Percentiles rank a stretch among this genome's conserved stretches.
phyloP scores from a whole-genome alignment of 2,888 invertebrate genomes.

The Spilosoma lubricipeda region DNA sequence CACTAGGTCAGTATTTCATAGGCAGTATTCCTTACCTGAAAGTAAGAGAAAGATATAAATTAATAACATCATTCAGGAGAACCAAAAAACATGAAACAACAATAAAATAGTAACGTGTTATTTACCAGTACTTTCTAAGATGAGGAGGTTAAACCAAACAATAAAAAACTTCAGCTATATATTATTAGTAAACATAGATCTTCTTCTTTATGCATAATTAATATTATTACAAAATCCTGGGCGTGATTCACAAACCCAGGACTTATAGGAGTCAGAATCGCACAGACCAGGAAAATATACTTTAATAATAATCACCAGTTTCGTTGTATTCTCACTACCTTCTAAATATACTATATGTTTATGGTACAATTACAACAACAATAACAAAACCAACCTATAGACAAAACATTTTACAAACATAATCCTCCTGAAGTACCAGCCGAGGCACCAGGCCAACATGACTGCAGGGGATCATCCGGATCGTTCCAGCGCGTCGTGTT shows the following conservation, averaged over 20 bases:
- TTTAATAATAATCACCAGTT: not conserved
- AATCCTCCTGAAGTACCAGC: slow-evolving; percentile 34
- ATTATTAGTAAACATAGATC: too few relatives aligned
- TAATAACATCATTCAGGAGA: not conserved
- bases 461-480: slow-evolving; percentile 49
- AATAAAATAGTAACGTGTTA: too few relatives aligned
- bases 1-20: not conserved
- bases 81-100: not conserved
- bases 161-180: too few relatives aligned
- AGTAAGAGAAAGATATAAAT: slow-evolving; percentile 4
- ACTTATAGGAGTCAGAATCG: too few relatives aligned
- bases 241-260: too few relatives aligned
- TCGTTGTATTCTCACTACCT: too few relatives aligned
- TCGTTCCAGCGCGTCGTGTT: slow-evolving; percentile 38
- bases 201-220: too few relatives aligned
- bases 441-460: slow-evolving; percentile 50
- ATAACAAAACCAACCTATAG: not conserved
- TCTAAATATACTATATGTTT: not conserved
- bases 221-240: too few relatives aligned
- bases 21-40: slow-evolving; percentile 20
- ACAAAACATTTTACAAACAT: slow-evolving; percentile 10
- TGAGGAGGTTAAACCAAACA: too few relatives aligned
- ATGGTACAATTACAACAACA: not conserved
- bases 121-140: too few relatives aligned
- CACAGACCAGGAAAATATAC: too few relatives aligned